Percentiles rank a stretch among this genome's conserved stretches.
Conservation (phyloP, 2,113 vertebrate species). For the Cygnus buccinator region DNA sequence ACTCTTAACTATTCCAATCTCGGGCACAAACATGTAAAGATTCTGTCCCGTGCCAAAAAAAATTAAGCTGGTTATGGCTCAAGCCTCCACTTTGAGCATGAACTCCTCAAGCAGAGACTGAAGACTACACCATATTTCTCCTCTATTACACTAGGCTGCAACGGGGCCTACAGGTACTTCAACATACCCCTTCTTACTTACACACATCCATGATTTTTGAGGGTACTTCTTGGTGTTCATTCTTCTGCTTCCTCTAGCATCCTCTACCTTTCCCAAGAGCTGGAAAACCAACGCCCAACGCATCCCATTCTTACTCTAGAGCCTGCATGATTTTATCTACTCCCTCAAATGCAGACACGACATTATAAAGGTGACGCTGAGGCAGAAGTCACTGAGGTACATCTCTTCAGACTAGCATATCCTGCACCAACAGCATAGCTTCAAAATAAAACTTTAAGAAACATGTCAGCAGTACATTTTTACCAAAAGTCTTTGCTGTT, state of each 20-base stretch:
- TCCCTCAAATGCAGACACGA: rapidly evolving
- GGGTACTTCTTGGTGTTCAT: rapidly evolving
- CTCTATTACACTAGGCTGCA: not conserved
- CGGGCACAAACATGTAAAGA: not conserved
- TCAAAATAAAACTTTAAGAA: not conserved
- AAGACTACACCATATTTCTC: not conserved
- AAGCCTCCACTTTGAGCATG: not conserved
- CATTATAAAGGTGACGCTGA: not conserved
- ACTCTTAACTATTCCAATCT: not conserved
- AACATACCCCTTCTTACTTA: not conserved
- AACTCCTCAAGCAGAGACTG: not conserved
- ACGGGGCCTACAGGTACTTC: not conserved
- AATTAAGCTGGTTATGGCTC: not conserved
- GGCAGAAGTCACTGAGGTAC: not conserved
- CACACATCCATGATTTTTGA: rapidly evolving
- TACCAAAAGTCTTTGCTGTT: not conserved
- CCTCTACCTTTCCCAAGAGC: not conserved
- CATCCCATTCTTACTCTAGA: not conserved
- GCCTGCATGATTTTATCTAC: rapidly evolving
- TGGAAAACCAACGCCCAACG: not conserved
- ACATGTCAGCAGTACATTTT: not conserved
- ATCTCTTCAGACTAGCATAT: not conserved
- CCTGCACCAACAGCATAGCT: not conserved
- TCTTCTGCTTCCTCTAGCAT: not conserved
- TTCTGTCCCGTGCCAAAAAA: not conserved